Conservation (phyloP, 2,797 vertebrate species). For the Ceryle rudis region DNA sequence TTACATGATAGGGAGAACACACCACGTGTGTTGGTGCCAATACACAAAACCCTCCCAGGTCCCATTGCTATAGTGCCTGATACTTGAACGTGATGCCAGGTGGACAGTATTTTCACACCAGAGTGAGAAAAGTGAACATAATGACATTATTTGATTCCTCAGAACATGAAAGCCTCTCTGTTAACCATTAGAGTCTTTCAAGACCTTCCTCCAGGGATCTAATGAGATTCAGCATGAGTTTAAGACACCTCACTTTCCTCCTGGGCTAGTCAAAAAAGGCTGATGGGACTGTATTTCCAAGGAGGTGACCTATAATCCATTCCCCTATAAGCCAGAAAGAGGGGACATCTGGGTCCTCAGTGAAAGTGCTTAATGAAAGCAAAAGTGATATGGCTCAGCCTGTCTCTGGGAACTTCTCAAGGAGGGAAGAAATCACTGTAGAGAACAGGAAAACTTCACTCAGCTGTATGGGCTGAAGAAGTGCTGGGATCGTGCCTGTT, state of each 20-base stretch:
- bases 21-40: neutral
- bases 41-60: neutral
- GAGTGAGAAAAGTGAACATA: neutral
- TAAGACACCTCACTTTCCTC: neutral
- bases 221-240: neutral
- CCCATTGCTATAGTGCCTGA: neutral
- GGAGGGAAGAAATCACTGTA: neutral
- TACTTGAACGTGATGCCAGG: neutral
- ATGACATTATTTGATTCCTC: neutral
- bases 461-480: neutral
- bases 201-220: neutral
- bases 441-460: neutral
- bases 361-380: neutral
- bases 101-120: neutral
- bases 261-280: neutral
- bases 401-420: neutral
- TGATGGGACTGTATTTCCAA: neutral
- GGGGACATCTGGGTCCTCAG: fast-evolving
- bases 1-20: neutral
- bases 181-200: neutral
- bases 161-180: neutral
- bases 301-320: neutral
- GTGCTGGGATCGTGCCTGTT: neutral
- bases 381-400: neutral
- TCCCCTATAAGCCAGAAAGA: neutral